Evolutionary conservation across 2,113 vertebrate genomes (phyloP).

Genomic region (Anarrhichthys ocellatus): DNA sequence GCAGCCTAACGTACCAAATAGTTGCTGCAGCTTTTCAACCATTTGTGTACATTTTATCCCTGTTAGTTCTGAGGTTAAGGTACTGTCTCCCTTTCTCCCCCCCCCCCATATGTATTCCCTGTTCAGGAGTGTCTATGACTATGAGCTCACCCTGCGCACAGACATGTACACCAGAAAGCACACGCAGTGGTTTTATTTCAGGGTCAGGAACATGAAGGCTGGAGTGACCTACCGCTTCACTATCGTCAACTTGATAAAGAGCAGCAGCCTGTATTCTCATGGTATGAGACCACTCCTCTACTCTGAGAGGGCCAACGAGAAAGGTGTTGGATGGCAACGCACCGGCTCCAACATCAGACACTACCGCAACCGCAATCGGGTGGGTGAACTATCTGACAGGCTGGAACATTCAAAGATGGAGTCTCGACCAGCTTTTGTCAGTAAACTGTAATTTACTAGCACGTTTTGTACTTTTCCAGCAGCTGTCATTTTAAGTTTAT

Average conservation of each 20-base stretch:
- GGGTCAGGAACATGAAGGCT: slow-evolving; percentile 88
- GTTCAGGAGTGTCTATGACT: slow-evolving; percentile 86
- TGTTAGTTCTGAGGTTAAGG: neutral
- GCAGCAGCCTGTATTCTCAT: slow-evolving; percentile 87
- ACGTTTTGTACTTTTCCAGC: neutral
- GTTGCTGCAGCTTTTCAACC: neutral
- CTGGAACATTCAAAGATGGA: neutral
- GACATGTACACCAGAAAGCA: slow-evolving; percentile 94
- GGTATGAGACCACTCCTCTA: slow-evolving; percentile 92
- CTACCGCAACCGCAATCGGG: slow-evolving; percentile 76
- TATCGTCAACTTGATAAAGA: slow-evolving; percentile 92
- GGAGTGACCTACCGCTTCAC: slow-evolving; percentile 89
- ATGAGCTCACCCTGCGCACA: slow-evolving; percentile 88
- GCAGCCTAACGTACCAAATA: neutral
- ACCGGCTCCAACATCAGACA: slow-evolving; percentile 85
- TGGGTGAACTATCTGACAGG: slow-evolving; percentile 16
- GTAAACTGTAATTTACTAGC: neutral
- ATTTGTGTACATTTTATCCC: neutral
- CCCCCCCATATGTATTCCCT: neutral
- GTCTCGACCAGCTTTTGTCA: neutral
- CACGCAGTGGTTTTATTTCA: slow-evolving; percentile 98
- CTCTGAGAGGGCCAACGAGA: slow-evolving; percentile 84
- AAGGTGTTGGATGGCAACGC: slow-evolving; percentile 86
- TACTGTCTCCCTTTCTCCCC: neutral
- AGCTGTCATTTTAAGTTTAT: neutral